A percentile compares a stretch with the other conserved stretches of the same genome.
Evolutionary conservation across 2,113 vertebrate genomes (phyloP).

Genomic region (Burhinus bistriatus): DNA sequence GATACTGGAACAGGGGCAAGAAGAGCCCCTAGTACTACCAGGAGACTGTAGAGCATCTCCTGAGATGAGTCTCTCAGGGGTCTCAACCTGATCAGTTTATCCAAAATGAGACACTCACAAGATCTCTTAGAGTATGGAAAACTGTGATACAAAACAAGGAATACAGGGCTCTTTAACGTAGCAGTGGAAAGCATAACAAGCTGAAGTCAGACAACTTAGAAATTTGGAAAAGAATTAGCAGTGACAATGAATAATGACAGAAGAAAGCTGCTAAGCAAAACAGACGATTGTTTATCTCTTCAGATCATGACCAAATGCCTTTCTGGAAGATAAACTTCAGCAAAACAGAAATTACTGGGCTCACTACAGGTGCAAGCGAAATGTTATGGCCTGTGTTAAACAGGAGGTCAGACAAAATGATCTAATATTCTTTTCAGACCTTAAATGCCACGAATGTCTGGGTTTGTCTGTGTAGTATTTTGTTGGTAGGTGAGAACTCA

Average conservation of each 20-base stretch:
- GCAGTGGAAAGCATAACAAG: neutral
- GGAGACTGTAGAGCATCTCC: neutral
- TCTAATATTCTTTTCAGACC: slow-evolving; percentile 9
- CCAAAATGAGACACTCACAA: neutral
- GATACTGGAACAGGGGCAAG: neutral
- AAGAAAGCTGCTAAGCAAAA: slow-evolving; percentile 14
- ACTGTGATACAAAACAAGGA: neutral
- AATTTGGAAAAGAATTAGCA: slow-evolving; percentile 21
- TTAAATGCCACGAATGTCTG: neutral
- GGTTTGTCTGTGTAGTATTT: neutral
- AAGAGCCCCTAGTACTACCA: neutral
- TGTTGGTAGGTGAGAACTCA: neutral
- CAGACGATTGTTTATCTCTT: neutral
- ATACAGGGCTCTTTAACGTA: neutral
- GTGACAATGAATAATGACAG: neutral
- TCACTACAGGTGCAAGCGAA: neutral
- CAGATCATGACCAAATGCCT: slow-evolving; percentile 18
- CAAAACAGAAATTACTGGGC: neutral
- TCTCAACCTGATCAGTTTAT: neutral
- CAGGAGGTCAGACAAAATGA: slow-evolving; percentile 35
- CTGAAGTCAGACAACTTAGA: neutral
- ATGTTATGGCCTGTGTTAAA: neutral
- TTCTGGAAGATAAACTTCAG: slow-evolving; percentile 18
- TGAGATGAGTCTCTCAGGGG: neutral
- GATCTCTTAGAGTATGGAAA: neutral